Base-by-base conservation (phyloP, 1,140 invertebrate species). In the Sycophaga agraensis region DNA sequence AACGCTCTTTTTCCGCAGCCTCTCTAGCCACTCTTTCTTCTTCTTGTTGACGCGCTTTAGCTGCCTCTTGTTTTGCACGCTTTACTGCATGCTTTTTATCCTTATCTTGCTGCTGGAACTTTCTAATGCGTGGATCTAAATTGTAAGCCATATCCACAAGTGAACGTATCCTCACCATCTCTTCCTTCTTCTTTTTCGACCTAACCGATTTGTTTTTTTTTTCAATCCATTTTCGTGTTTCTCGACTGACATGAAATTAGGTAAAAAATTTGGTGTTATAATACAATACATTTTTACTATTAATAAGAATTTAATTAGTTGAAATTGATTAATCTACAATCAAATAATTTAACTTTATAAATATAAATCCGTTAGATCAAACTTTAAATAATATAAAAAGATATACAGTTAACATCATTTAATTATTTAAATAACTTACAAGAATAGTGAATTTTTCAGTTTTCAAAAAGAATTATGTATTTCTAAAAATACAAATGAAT, bases 171-270 rank as follows among this genome's bases (percentile, higher is more conserved):
- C 97, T 83, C 0, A 88, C 81, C 89, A 94, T 96, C 84, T 99
- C 97, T 78, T 98, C 96, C 76, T 98, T 98, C 81, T 98, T 98
- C 68, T 91, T 85, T 71, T 97, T 94, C 12, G 91, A 88, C 42
- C 97, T 80, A 14, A 91, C 92, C 11, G 85, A 89, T 84, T 96
- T 97, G 73, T 99, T 99, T 74, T 97, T 92, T 81, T 97, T 98
- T 72, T 99, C 97, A 70, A 99, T 98, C 90, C 93, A 98, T 60
- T 93, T 88, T 22, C 97, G 84, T 82, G 98, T 96, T 69, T 98
- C 96, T 1, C 96, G 88, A 82, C 78, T 80, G 50, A 26, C 53
- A 63, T 5, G 8, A 34, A 49, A 45, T 14, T 19, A 45, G 22
- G 28, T 6, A 4, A 31, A 31, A 11, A 31, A 31, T n/a, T n/a